phyloP scores from a whole-genome alignment of 1,140 invertebrate species.

The Ips nitidus region DNA sequence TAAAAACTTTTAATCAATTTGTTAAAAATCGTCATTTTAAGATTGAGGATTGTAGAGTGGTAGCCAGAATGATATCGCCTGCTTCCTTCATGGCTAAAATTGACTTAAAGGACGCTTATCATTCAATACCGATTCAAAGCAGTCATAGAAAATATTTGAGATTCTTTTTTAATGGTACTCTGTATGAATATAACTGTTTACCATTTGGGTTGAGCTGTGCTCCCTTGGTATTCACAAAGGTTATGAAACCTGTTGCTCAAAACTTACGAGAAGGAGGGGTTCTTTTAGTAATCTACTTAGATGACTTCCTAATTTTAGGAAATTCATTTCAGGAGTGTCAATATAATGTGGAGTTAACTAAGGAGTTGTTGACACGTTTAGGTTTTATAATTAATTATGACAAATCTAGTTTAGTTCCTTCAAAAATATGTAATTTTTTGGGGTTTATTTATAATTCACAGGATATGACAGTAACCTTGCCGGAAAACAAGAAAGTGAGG shows the following conservation, averaged over 20 bases:
- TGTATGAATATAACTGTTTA: constrained; percentile 43
- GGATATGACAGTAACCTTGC: too few species aligned
- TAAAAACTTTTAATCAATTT: constrained; percentile 17
- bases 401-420: too few species aligned
- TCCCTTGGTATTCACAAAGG: constrained; percentile 39
- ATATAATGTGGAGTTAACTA: too few species aligned
- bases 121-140: constrained; percentile 22
- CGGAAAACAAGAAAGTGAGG: too few species aligned
- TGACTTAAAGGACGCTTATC: not conserved
- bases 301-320: constrained; percentile 12
- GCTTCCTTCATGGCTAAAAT: too few species aligned
- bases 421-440: too few species aligned
- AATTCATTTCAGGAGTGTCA: not conserved
- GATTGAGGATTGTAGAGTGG: constrained; percentile 12
- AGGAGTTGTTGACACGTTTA: too few species aligned
- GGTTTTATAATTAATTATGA: too few species aligned
- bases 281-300: constrained; percentile 22
- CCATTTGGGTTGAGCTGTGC: constrained; percentile 17
- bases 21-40: constrained; percentile 14
- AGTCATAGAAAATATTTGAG: constrained; percentile 39
- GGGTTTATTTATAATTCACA: too few species aligned
- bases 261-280: constrained; percentile 13
- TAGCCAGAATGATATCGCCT: not conserved
- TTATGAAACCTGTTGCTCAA: constrained; percentile 22
- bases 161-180: constrained; percentile 37